Conservation (phyloP, 2,888 invertebrate species). For the Stramonita haemastoma region DNA sequence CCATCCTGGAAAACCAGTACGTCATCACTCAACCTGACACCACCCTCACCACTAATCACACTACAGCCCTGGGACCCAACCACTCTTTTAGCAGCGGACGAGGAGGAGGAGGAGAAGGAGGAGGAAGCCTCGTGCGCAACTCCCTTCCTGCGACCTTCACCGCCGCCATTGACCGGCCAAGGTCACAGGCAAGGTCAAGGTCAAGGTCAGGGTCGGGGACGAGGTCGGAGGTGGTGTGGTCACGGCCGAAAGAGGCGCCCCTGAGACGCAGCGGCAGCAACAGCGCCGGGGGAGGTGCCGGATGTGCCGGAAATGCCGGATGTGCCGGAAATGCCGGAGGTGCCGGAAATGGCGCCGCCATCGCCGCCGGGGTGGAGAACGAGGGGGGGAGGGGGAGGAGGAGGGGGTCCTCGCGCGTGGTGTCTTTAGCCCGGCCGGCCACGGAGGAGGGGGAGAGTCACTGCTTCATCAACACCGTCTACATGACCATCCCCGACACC, state of each 20-base stretch:
- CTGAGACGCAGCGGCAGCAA: neutral
- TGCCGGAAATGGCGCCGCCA: neutral
- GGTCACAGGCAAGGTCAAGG: neutral
- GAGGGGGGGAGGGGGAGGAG: neutral
- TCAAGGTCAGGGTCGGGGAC: neutral
- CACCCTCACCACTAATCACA: neutral
- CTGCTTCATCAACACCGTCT: slow-evolving; percentile 33
- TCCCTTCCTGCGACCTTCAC: neutral
- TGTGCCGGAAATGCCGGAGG: neutral
- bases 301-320: neutral
- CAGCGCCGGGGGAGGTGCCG: neutral
- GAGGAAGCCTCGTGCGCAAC: neutral
- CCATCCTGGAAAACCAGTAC: neutral
- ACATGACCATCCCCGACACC: slow-evolving; percentile 32
- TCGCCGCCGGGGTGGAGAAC: neutral
- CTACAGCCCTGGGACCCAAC: neutral
- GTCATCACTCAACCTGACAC: neutral
- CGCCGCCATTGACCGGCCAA: neutral
- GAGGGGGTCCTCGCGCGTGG: neutral
- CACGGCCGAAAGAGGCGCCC: slow-evolving; percentile 3
- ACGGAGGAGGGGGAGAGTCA: slow-evolving; percentile 2
- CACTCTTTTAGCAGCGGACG: neutral
- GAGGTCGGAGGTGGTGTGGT: slow-evolving; percentile 29
- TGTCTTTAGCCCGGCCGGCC: neutral
- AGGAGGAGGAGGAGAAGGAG: neutral